Percentiles rank a stretch among this genome's conserved stretches.
phyloP scores from a whole-genome alignment of 2,797 vertebrate genomes.

The Myotis myotis region DNA sequence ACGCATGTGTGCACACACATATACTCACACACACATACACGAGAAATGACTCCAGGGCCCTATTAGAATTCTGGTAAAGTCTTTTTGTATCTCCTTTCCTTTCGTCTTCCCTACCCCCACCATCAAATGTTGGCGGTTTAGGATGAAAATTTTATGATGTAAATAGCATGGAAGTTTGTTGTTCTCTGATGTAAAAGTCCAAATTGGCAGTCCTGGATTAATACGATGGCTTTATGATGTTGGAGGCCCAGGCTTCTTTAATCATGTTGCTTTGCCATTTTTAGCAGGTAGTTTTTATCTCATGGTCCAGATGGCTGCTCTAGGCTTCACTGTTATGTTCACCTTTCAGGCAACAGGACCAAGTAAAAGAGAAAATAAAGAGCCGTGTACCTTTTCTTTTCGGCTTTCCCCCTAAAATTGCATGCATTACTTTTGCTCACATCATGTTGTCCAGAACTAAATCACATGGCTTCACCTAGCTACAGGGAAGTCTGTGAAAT shows the following conservation, averaged over 20 bases:
- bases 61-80: background rate
- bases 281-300: background rate
- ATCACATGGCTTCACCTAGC: background rate
- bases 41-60: background rate
- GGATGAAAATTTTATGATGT: background rate
- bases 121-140: background rate
- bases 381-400: background rate
- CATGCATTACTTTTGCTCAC: background rate
- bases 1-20: background rate
- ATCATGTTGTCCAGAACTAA: background rate
- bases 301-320: background rate
- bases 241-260: background rate
- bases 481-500: constrained; percentile 9
- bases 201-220: background rate
- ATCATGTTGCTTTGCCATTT: background rate
- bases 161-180: background rate
- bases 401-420: background rate
- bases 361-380: background rate
- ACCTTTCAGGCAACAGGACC: background rate
- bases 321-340: background rate
- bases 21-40: background rate
- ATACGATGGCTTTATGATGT: background rate
- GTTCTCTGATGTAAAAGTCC: background rate
- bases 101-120: background rate
- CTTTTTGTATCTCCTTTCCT: background rate